Evolutionary conservation across 2,797 vertebrate species (phyloP).

Genomic region (Acanthis flammea): DNA sequence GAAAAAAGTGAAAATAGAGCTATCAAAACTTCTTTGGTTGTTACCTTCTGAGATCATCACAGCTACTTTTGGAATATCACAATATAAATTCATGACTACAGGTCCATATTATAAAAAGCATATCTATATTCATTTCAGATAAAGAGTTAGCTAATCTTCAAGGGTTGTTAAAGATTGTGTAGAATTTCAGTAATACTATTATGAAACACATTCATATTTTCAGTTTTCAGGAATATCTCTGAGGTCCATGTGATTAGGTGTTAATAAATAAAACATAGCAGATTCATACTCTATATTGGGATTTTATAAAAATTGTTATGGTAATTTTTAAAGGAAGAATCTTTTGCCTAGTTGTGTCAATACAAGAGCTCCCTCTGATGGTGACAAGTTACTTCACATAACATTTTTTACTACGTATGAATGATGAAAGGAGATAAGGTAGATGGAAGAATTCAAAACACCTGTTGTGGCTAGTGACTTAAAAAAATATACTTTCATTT

Average conservation of each 20-base stretch:
- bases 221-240: neutral
- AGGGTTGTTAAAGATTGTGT: neutral
- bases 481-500: neutral
- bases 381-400: neutral
- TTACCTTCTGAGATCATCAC: rapidly evolving
- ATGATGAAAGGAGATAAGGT: neutral
- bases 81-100: neutral
- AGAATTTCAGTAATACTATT: neutral
- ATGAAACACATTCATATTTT: neutral
- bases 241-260: rapidly evolving
- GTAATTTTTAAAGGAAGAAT: neutral
- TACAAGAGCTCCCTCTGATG: slow-evolving; percentile 35
- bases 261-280: neutral
- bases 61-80: neutral
- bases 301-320: neutral
- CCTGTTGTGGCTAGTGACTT: neutral
- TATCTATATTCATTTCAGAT: neutral
- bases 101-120: neutral
- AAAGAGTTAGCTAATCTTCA: neutral
- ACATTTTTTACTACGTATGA: neutral
- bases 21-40: neutral
- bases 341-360: neutral
- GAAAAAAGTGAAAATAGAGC: neutral
- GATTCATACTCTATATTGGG: neutral
- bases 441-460: neutral